phyloP scores from a whole-genome alignment of 2,888 invertebrate species.

The Lepidocyrtinus sp. region DNA sequence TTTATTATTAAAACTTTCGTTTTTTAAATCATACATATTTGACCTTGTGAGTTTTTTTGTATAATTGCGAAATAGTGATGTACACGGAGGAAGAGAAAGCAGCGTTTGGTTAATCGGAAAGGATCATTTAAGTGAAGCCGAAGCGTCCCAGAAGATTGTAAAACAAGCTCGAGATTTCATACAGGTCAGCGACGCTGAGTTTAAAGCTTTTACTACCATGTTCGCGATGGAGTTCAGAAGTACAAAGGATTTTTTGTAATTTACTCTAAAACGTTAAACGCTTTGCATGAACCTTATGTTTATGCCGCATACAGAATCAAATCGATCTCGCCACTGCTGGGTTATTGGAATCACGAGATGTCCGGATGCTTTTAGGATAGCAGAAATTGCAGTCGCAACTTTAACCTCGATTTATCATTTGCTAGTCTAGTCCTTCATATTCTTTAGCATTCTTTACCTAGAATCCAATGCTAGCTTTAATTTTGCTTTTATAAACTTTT shows the following conservation, averaged over 20 bases:
- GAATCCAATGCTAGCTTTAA: too few relatives aligned
- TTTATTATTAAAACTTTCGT: not conserved
- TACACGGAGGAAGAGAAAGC: slow-evolving; percentile 50
- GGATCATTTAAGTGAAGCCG: slow-evolving; percentile 83
- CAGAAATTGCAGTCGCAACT: too few relatives aligned
- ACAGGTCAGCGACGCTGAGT: slow-evolving; percentile 72
- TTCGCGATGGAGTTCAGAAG: not conserved
- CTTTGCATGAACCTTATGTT: not conserved
- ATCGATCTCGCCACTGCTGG: too few relatives aligned
- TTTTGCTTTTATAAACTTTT: too few relatives aligned
- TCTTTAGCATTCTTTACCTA: too few relatives aligned
- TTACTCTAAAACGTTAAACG: too few relatives aligned
- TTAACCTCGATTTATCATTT: too few relatives aligned
- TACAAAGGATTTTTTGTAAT: not conserved
- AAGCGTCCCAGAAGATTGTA: slow-evolving; percentile 86
- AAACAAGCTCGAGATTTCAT: slow-evolving; percentile 82
- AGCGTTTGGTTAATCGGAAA: slow-evolving; percentile 63
- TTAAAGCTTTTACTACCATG: slow-evolving; percentile 15
- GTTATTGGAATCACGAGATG: too few relatives aligned
- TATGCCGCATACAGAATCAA: not conserved
- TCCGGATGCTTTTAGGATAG: too few relatives aligned
- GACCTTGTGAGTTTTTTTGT: too few relatives aligned
- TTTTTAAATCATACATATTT: slow-evolving; percentile 22
- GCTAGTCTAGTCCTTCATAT: too few relatives aligned
- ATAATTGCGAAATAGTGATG: too few relatives aligned